phyloP scores from a whole-genome alignment of 2,888 invertebrate species.

The Archaeoteleia sp. region DNA sequence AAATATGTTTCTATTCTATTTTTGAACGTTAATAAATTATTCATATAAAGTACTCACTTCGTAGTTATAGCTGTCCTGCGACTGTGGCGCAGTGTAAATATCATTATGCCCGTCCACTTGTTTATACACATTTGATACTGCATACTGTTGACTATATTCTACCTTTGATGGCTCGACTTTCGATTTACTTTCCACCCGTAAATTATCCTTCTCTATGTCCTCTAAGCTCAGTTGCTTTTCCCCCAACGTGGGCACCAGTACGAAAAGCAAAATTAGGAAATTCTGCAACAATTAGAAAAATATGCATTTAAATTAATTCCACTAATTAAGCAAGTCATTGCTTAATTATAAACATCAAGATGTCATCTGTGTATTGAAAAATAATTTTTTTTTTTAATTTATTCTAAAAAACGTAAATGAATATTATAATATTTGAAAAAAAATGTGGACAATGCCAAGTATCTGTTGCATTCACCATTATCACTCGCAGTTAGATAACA shows the following conservation, averaged over 20 bases:
- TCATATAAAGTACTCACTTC: slow-evolving; percentile 53
- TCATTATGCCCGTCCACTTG: slow-evolving; percentile 42
- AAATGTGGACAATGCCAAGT: slow-evolving; percentile 1
- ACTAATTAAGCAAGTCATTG: too few species aligned
- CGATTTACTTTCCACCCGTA: slow-evolving; percentile 78
- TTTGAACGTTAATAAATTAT: too few species aligned
- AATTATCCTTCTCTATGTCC: slow-evolving; percentile 84
- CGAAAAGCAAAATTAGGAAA: slow-evolving; percentile 57
- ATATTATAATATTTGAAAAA: neutral
- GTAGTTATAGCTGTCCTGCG: slow-evolving; percentile 53
- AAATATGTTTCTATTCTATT: too few species aligned
- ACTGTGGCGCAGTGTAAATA: slow-evolving; percentile 50
- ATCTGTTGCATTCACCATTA: slow-evolving; percentile 58
- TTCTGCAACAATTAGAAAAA: slow-evolving; percentile 59
- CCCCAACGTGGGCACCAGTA: slow-evolving; percentile 67
- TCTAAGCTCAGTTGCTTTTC: slow-evolving; percentile 83
- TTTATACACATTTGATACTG: slow-evolving; percentile 49
- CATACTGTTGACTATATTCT: slow-evolving; percentile 58
- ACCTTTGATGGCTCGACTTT: slow-evolving; percentile 58
- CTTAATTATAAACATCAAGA: too few species aligned
- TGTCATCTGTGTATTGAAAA: too few species aligned
- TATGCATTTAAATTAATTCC: too few species aligned
- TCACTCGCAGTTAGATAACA: slow-evolving; percentile 53
- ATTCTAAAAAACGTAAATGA: neutral
- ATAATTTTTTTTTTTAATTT: too few species aligned